Evolutionary conservation across 2,888 invertebrate species (phyloP), one percentile per base, ranked within the genome.

Genomic region (Balanococcus diminutus): DNA sequence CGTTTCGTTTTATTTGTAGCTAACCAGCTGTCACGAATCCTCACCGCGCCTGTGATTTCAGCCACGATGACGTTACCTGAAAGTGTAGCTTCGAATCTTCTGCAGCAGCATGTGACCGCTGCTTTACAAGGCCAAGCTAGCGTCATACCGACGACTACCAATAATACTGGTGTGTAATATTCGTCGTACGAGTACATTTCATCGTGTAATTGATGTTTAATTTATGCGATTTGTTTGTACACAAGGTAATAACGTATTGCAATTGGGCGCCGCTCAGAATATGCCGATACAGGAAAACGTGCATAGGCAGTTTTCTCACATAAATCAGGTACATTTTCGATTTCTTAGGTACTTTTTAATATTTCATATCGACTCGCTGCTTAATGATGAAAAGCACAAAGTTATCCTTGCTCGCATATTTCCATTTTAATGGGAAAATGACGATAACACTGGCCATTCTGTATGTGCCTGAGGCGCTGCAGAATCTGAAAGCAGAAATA

Each of bases 21-120:
- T 86, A 92, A 93, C 89, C 92, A 92, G 87, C 89, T 93, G 87
- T 93, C 92, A 87, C 91, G 93, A 90, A 94, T 96, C 86, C 91
- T 96, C 87, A 96, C 96, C 56, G 96, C 96, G 56, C 95, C 96
- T 84, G 94, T 97, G 83, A 96, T 97, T 88, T 95, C 96, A 88
- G 96, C 97, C 6, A 96, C 97, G 46, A 95, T 97, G 93, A 94
- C 95, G 88, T 92, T 97, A 89, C 97, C 97, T 31, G 93, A 94
- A 87, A 93, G 93, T 28, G 90, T 96, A 89, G 96, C 96, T 31
- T 94, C 96, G 0, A 93, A 95, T 1, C 92, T 96, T 87, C 91
- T 97, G n/a, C 96, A 96, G 89, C 95, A 96, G 89, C 96, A 96
- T 90, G 96, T 96, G 0, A 96, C 96, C 90, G 94, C 95, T 16